Evolutionary conservation across 2,797 vertebrate species (phyloP).

Genomic region (Gadopsis marmoratus): DNA sequence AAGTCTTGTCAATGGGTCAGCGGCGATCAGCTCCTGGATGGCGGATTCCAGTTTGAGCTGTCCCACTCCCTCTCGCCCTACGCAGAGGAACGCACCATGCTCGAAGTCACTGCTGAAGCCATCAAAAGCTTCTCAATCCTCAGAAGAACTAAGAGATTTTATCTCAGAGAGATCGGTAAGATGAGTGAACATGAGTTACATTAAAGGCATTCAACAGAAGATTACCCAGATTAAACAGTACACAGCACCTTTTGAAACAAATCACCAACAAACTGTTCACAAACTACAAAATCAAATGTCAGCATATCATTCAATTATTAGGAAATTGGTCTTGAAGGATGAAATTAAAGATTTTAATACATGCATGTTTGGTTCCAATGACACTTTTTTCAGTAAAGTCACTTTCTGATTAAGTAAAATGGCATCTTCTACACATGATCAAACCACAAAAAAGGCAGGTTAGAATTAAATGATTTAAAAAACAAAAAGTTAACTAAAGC

Average conservation of each 20-base stretch:
- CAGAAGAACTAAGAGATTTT: constrained; percentile 72
- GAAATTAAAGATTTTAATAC: neutral
- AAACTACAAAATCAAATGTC: neutral
- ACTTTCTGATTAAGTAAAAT: neutral
- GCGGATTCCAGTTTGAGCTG: constrained; percentile 70
- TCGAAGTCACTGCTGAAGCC: constrained; percentile 79
- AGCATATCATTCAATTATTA: neutral
- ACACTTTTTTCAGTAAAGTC: neutral
- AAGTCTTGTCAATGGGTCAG: constrained; percentile 66
- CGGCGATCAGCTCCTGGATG: neutral
- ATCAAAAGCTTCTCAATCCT: constrained; percentile 34
- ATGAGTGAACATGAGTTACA: constrained; percentile 22
- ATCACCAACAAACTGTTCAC: neutral
- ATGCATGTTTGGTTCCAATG: neutral
- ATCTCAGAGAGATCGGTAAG: constrained; percentile 83
- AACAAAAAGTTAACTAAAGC: neutral
- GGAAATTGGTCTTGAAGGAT: neutral
- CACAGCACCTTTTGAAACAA: neutral
- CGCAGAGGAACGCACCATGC: constrained; percentile 77
- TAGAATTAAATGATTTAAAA: neutral
- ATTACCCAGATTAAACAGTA: constrained; percentile 3
- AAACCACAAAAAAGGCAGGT: neutral
- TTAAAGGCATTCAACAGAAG: constrained; percentile 11
- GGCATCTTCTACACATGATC: neutral
- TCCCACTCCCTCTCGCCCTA: constrained; percentile 74